These are phyloP conservation scores for Leptarthrus brevirostris DNA, from an alignment of 2,888 invertebrate species.

Conservation along the genomic window DNA sequence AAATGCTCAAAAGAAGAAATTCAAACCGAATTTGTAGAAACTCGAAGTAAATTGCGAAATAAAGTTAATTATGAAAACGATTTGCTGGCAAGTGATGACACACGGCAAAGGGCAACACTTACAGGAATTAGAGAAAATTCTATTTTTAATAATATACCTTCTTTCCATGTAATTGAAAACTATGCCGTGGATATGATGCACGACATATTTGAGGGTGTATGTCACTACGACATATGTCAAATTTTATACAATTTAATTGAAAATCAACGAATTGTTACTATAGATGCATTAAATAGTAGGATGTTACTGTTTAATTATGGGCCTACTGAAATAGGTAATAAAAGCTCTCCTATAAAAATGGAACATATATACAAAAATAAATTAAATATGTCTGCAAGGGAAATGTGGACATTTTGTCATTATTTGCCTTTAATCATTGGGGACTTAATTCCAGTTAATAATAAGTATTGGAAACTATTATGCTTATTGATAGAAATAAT, in stretches of 20 bases:
- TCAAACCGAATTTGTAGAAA: slow-evolving; percentile 45
- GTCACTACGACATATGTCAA: slow-evolving; percentile 37
- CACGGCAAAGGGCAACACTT: not conserved
- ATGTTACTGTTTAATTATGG: slow-evolving; percentile 53
- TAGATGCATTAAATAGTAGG: slow-evolving; percentile 50
- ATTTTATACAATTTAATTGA: slow-evolving; percentile 48
- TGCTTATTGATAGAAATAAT: slow-evolving; percentile 41
- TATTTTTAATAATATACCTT: slow-evolving; percentile 47
- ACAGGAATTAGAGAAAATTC: slow-evolving; percentile 29
- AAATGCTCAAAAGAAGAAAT: slow-evolving; percentile 21
- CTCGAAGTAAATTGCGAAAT: slow-evolving; percentile 52
- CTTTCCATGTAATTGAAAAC: slow-evolving; percentile 52
- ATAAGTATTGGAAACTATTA: slow-evolving; percentile 50
- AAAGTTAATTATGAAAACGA: slow-evolving; percentile 47
- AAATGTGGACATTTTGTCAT: slow-evolving; percentile 54
- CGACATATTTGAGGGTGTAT: slow-evolving; percentile 50
- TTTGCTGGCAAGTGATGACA: slow-evolving; percentile 48
- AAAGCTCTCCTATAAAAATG: slow-evolving; percentile 6
- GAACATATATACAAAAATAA: slow-evolving; percentile 31
- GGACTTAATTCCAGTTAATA: slow-evolving; percentile 46
- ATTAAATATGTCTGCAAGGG: slow-evolving; percentile 52
- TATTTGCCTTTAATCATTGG: slow-evolving; percentile 49
- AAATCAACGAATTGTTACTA: slow-evolving; percentile 46
- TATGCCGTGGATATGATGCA: slow-evolving; percentile 53
- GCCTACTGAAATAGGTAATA: slow-evolving; percentile 53